Evolutionary conservation across 2,113 vertebrate species (phyloP).

Genomic region (Vulpes lagopus): DNA sequence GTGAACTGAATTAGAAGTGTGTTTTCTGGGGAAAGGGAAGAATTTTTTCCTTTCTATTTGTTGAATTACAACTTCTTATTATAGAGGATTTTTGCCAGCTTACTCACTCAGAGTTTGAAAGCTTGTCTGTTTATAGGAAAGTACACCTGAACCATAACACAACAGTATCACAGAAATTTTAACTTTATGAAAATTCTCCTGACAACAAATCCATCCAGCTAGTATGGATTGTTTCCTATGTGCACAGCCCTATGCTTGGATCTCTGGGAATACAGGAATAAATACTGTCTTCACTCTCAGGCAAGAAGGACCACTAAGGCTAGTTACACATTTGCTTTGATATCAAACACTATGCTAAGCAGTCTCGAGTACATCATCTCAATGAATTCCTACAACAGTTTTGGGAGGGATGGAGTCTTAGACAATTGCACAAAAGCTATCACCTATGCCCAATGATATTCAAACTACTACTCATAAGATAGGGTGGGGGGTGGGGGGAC

Average conservation of each 20-base stretch:
- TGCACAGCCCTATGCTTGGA: not conserved
- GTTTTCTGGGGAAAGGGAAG: not conserved
- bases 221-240: not conserved
- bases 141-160: not conserved
- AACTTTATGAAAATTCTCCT: constrained; percentile 37
- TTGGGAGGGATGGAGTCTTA: not conserved
- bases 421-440: not conserved
- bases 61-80: constrained; percentile 57
- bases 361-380: not conserved
- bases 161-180: constrained; percentile 22
- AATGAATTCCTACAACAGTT: not conserved
- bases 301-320: not conserved
- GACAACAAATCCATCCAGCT: not conserved
- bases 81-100: not conserved
- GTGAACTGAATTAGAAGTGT: not conserved
- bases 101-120: not conserved
- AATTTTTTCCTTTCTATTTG: not conserved
- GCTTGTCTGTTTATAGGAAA: not conserved
- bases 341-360: not conserved
- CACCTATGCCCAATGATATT: not conserved
- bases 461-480: not conserved
- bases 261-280: not conserved
- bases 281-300: not conserved
- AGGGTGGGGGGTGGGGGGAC: too few species aligned
- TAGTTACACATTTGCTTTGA: not conserved